Evolutionary conservation across 2,113 vertebrate species (phyloP), one percentile per base, ranked within the genome.

Genomic region (Macquaria ambigua): DNA sequence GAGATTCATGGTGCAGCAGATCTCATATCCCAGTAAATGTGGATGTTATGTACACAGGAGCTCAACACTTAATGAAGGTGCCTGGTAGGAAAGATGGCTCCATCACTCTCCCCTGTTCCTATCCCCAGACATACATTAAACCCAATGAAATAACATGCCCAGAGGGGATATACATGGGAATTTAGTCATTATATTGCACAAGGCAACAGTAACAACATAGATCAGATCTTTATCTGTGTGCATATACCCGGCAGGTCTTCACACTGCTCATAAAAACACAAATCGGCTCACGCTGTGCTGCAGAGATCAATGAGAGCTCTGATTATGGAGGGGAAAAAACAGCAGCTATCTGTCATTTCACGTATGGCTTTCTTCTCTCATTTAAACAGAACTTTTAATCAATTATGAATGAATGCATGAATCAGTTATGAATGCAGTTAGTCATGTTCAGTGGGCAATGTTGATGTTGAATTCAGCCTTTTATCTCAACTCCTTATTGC

Each of bases 391-490:
- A 83, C 67, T 78, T 80, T 62, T 46, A 66, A 85, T 90, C 34
- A 52, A 87, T 90, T 79, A 90, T 85, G 53, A 84, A 92, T 83
- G 75, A 84, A 92, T 83, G 75, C 18, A n/a, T 34, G 18, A 34
- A 83, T 90, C 28, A 62, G 87, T 92, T 82, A 92, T 90, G 37
- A 77, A 89, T 87, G 37, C 2, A 70, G 48, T 79, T 56, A 77
- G 64, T 88, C 55, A 61, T 74, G 59, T 90, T 87, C 75, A 64
- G 46, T 70, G 79, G 63, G 74, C 53, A 84, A 76, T 25, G 52
- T 52, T 78, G 66, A 66, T 62, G 82, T 25, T 61, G 53, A 79
- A 72, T 78, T 78, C 66, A 70, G 63, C n/a, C 48, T 88, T 87
- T 86, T 73, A 77, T 87, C 83, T 82, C 20, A 37, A 8, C 31